Evolutionary conservation across 2,113 vertebrate species (phyloP), one percentile per base, ranked within the genome.

Genomic region (Ascaphus truei): DNA sequence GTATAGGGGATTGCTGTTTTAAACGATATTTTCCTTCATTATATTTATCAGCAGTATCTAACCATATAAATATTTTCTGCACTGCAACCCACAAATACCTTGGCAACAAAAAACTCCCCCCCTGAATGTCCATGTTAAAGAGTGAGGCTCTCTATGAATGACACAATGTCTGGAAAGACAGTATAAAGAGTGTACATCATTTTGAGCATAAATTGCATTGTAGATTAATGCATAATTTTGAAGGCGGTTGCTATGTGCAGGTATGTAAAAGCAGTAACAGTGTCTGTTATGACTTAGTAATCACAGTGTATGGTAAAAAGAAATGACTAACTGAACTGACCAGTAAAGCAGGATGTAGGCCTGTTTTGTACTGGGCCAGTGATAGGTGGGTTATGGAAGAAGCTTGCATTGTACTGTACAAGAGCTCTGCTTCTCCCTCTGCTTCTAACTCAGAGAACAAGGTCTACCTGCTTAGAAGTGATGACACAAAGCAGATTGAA

Each of bases 401-500:
- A 10, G 16, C 8, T 45, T 45, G 41, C 15, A 20, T 45, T 45
- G 5, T 45, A 45, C 41, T 48, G 31, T 4, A 34, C 3, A 31
- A 50, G 5, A 37, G 8, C 37, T 34, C 22, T 58, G 29, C 31
- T 48, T 37, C 22, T 50, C 23, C 30, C 66, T 52, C 8, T 18
- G 52, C 30, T 8, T 60, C 22, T 50, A 59, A 27, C 37, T 58
- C 41, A 48, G 26, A 45, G 37, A 48, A 58, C 53, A 58, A 47
- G 63, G 34, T 53, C 36, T 66, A 66, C 62, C 36, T 43, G 62
- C 50, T 65, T 15, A 53, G 48, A 68, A 51, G 66, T 60, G 66
- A 69, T 60, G 56, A 69, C 66, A 69, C 43, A 48, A 58, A 51
- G 29, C 7, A 60, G 66, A 60, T 33, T 27, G 33, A 16, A 39